phyloP scores from a whole-genome alignment of 2,113 vertebrate genomes.

The Ailuropoda melanoleuca region DNA sequence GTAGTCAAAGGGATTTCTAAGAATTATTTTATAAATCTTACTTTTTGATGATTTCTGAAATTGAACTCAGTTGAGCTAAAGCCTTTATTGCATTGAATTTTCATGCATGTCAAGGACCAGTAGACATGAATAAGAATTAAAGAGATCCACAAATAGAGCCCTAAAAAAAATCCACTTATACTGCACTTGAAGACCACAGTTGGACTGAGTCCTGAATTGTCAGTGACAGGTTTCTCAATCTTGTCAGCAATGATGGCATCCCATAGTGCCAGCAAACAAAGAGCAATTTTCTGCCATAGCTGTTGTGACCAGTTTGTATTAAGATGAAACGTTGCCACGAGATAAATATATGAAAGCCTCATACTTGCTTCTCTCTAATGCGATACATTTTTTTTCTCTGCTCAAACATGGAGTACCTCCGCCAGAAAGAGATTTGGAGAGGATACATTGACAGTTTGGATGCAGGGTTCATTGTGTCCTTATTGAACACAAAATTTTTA shows the following conservation, averaged over 20 bases:
- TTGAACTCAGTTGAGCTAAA: constrained; percentile 73
- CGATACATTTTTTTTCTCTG: constrained; percentile 57
- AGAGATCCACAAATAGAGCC: constrained; percentile 75
- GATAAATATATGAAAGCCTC: constrained; percentile 71
- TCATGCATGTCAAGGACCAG: constrained; percentile 65
- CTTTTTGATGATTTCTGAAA: constrained; percentile 78
- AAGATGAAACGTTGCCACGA: constrained; percentile 83
- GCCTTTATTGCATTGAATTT: constrained; percentile 71
- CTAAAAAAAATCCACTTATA: constrained; percentile 48
- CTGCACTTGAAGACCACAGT: constrained; percentile 53
- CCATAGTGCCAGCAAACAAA: constrained; percentile 79
- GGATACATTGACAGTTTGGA: constrained; percentile 26
- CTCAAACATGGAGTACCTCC: constrained; percentile 53
- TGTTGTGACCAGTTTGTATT: constrained; percentile 82
- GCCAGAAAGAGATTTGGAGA: constrained; percentile 58
- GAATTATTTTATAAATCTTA: constrained; percentile 72
- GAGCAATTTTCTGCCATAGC: constrained; percentile 82
- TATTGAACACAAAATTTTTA: constrained; percentile 55
- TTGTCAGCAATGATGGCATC: constrained; percentile 81
- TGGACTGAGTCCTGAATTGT: constrained; percentile 79
- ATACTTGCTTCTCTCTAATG: constrained; percentile 66
- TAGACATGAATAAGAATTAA: constrained; percentile 78
- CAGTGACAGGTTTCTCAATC: constrained; percentile 81
- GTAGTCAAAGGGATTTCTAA: constrained; percentile 61
- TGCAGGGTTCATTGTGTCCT: not conserved